A percentile compares a stretch with the other conserved stretches of the same genome.
These are phyloP conservation scores for Zapornia atra DNA, from an alignment of 2,113 vertebrate genomes.

Conservation along the genomic window DNA sequence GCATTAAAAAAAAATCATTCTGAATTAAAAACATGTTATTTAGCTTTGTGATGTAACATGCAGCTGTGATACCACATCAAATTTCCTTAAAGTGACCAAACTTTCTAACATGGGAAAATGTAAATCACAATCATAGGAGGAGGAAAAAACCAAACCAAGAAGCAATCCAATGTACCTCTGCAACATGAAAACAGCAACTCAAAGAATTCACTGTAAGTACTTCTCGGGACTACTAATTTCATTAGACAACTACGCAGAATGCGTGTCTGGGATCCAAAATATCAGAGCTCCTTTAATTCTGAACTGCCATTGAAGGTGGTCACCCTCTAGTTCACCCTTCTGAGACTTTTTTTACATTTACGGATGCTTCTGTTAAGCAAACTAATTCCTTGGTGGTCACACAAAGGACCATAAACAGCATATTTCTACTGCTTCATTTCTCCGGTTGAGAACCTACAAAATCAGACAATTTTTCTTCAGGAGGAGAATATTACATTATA, in stretches of 20 bases:
- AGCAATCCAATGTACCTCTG: neutral
- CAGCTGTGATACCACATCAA: neutral
- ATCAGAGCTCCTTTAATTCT: neutral
- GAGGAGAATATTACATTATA: conserved; percentile 24
- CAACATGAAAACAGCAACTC: neutral
- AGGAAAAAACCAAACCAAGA: neutral
- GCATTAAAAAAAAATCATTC: neutral
- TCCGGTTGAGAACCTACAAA: neutral
- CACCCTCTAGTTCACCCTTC: neutral
- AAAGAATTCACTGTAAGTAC: neutral
- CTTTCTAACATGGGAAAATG: neutral
- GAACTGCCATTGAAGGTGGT: neutral
- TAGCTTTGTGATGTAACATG: neutral
- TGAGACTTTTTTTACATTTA: neutral
- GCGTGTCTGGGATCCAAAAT: neutral
- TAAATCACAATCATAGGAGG: neutral
- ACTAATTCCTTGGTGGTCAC: neutral
- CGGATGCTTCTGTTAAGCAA: neutral
- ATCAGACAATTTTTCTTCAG: neutral
- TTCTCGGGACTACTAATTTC: neutral
- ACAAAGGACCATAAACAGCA: neutral
- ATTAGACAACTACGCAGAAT: neutral
- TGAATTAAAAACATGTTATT: neutral
- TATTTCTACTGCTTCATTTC: neutral
- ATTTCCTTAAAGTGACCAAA: neutral